phyloP scores from a whole-genome alignment of 2,888 invertebrate species.

The Morpho deidamia region DNA sequence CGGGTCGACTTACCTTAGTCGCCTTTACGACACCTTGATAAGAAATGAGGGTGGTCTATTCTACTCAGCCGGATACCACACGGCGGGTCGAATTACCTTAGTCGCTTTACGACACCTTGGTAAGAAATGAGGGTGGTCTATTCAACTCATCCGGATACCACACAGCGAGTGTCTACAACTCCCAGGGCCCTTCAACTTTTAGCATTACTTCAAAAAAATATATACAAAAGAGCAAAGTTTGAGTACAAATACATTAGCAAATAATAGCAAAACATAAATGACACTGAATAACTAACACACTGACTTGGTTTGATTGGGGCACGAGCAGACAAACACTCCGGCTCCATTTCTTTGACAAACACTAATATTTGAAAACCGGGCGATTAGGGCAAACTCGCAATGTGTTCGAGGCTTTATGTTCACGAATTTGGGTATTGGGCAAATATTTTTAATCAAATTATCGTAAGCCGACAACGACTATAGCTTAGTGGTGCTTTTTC shows the following conservation, averaged over 20 bases:
- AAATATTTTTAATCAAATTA: conserved; percentile 6
- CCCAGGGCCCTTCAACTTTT: no score
- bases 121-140: no score
- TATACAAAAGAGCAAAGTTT: not conserved
- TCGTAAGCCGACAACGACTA: not conserved
- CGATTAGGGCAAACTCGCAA: conserved; percentile 51
- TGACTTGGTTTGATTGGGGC: conserved; percentile 41
- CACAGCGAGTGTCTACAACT: no score
- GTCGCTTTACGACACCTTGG: no score
- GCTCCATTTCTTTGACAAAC: conserved; percentile 72
- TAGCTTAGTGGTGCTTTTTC: no score
- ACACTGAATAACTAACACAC: conserved; percentile 22
- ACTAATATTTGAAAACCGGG: conserved; percentile 71
- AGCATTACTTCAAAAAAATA: no score
- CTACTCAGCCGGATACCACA: no score
- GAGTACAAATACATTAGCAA: conserved; percentile 2
- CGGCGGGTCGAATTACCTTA: no score
- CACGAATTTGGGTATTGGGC: conserved; percentile 14
- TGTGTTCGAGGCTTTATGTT: conserved; percentile 20
- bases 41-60: no score
- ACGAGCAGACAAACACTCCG: conserved; percentile 39
- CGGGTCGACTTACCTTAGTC: no score
- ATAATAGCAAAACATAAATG: conserved; percentile 1
- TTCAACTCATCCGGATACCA: no score
- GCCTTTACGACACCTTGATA: no score